A percentile compares a stretch with the other conserved stretches of the same genome.
Evolutionary conservation across 2,797 vertebrate species (phyloP).

Genomic region (Tokudaia muenninki): DNA sequence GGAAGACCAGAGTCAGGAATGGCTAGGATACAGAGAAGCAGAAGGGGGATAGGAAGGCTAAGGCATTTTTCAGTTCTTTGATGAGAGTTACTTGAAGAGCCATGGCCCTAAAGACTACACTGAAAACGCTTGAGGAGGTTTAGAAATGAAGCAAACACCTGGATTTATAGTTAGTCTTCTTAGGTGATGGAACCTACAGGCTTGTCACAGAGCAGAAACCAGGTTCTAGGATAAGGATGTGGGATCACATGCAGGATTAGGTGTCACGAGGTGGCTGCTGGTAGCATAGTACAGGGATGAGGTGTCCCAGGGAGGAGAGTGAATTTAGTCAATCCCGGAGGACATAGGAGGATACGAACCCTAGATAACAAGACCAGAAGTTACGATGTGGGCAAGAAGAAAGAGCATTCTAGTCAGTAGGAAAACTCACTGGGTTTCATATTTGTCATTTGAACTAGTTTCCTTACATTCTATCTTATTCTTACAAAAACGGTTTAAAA

Average conservation of each 20-base stretch:
- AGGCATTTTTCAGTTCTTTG: not conserved
- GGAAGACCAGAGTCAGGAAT: not conserved
- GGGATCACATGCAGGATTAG: not conserved
- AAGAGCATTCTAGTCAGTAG: constrained; percentile 8
- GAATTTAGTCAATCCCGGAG: not conserved
- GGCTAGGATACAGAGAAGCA: not conserved
- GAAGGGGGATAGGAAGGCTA: not conserved
- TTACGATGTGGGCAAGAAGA: not conserved
- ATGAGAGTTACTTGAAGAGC: not conserved
- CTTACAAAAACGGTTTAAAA: constrained; percentile 19
- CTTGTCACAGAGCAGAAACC: constrained; percentile 7
- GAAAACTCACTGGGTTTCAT: not conserved
- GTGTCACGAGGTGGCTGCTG: not conserved
- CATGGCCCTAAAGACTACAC: not conserved
- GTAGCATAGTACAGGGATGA: not conserved
- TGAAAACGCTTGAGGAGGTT: not conserved
- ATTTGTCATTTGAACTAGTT: constrained; percentile 21
- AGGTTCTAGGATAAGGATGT: not conserved
- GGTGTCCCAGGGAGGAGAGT: not conserved
- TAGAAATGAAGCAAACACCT: not conserved
- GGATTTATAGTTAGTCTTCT: not conserved
- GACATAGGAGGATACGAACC: not conserved
- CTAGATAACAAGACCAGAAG: constrained; percentile 1
- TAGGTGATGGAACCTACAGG: not conserved
- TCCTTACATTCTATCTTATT: constrained; percentile 9